Evolutionary conservation across 1,140 invertebrate genomes (phyloP), one percentile per base, ranked within the genome.

Genomic region (Polypedilum pembai): DNA sequence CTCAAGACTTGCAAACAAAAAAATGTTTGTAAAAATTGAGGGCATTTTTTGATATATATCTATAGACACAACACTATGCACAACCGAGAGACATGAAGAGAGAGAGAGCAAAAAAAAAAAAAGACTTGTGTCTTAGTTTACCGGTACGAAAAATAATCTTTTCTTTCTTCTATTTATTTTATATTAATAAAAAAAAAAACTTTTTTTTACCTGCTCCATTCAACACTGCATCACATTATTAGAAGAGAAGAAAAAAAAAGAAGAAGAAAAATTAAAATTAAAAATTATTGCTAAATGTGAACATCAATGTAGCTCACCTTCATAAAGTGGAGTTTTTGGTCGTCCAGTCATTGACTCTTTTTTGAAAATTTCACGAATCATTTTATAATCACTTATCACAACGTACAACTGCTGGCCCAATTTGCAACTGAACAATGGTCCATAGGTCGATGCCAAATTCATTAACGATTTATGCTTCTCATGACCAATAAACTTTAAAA

Each of bases 281-380:
- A 69, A 20, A 20, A 20, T 69, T 21, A 20, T 69, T 20, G 69
- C 24, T 20, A 18, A 8, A 20, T 90, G 89, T 94, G n/a, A n/a
- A n/a, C 82, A 95, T 94, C 94, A 75, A 93, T 94, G 78, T 93
- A 94, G 78, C 92, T 33, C 96, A n/a, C 94, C 91, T 77, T 90
- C 88, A 84, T 89, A 93, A 77, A 95, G 89, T 65, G 92, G 91
- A 12, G 89, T 93, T 77, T 89, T 88, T 15, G 94, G 94, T 73
- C 94, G 86, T 33, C 91, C 93, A 75, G 91, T 92, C 83, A 95
- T 94, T 78, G 94, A 92, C 78, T 93, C 91, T 17, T 88, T 87
- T 0, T 90, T 85, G 81, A 96, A 96, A 18, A 92, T 88, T 78
- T 95, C 91, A 74, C 92, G 85, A 76, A 96, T 94, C 77, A 90